Evolutionary conservation across 1,140 invertebrate genomes (phyloP), one percentile per base, ranked within the genome.

Genomic region (Drosophila elegans): DNA sequence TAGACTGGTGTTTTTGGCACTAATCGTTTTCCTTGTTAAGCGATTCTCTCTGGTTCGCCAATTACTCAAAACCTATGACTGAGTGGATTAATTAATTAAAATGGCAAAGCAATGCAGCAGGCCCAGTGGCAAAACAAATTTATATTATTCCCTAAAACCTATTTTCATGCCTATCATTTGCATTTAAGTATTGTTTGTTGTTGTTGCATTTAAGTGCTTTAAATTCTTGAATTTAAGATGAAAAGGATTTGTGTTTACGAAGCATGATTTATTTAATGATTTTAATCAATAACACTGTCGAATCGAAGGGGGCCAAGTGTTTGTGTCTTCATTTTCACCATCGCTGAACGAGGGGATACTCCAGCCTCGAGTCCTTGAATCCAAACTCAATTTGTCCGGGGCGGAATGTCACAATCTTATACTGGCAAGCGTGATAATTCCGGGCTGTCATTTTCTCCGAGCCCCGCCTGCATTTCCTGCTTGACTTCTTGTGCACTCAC

Each of bases 31-130:
- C 13, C 27, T 46, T 36, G 34, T 10, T 62, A 52, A 62, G 61
- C 46, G 61, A n/a, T 63, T 60, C 55, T 4, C 16, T 25, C 56
- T 49, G 44, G 0, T 27, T 4, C n/a, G n/a, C 38, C 64, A 68
- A 68, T 68, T 68, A 68, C 32, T 68, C 64, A 68, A 68, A 66
- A 68, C 53, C 64, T 68, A 68, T 68, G 64, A 66, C 45, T 63
- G 34, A 68, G 32, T 66, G 48, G 60, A 53, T 68, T 68, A 68
- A 68, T 68, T 68, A 68, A 68, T 68, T 68, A 68, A 66, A 68
- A 66, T 52, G 34, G 61, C 59, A n/a, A 27, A 9, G 39, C 38
- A 25, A 44, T 41, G n/a, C 25, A 3, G n/a, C 25, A 3, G n/a
- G 32, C 2, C 16, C 3, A 12, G n/a, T 7, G 2, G 10, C n/a